A percentile compares a stretch with the other conserved stretches of the same genome.
These are phyloP conservation scores for Troilus luridus DNA, from an alignment of 2,888 invertebrate genomes.

Conservation along the genomic window DNA sequence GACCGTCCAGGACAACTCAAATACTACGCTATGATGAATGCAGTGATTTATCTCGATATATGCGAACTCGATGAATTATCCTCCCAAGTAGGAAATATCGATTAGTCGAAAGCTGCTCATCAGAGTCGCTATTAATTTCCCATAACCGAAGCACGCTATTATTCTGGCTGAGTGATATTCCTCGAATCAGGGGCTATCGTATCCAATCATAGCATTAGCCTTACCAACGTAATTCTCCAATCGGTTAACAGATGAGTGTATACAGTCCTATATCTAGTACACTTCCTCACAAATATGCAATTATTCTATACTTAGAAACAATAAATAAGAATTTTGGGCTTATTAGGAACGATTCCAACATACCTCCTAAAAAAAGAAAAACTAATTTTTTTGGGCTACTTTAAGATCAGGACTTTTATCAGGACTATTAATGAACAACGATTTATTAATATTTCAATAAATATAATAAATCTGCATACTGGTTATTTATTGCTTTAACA, in stretches of 20 bases:
- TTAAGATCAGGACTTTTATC: no score
- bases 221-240: not conserved
- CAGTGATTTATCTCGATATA: not conserved
- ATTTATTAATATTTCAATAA: no score
- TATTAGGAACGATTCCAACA: no score
- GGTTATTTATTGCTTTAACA: no score
- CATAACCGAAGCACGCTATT: not conserved
- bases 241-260: not conserved
- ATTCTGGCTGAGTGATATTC: slow-evolving; percentile 1
- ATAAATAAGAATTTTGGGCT: no score
- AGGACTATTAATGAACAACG: no score
- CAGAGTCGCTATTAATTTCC: not conserved
- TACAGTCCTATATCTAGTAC: not conserved
- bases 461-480: no score
- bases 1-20: not conserved
- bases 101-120: slow-evolving; percentile 20
- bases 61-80: not conserved
- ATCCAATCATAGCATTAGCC: no score
- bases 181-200: not conserved
- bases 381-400: no score
- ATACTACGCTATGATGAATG: not conserved
- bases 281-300: not conserved
- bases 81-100: not conserved
- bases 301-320: no score
- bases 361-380: no score